These are phyloP conservation scores for Selene dorsalis DNA, from an alignment of 2,797 vertebrate species.

Conservation along the genomic window DNA sequence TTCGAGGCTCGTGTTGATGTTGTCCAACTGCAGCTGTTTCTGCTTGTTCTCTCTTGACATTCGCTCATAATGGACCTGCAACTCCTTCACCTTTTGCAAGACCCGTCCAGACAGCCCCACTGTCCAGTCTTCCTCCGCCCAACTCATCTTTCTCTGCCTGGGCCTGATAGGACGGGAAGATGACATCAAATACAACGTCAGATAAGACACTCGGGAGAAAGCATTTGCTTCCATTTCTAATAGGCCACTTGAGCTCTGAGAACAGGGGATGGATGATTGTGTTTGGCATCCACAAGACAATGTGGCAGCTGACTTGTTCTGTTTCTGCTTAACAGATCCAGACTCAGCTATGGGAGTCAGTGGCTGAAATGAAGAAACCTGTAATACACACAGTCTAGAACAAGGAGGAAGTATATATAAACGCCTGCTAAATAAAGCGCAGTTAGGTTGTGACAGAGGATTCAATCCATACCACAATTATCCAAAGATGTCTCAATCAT, in stretches of 20 bases:
- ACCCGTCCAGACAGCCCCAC: conserved; percentile 83
- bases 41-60: conserved; percentile 85
- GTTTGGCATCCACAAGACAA: conserved; percentile 20
- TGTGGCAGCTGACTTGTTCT: conserved; percentile 27
- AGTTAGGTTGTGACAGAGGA: conserved; percentile 38
- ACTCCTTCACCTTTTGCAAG: conserved; percentile 84
- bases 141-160: conserved; percentile 81
- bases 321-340: conserved; percentile 32
- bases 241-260: neutral
- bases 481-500: conserved; percentile 50
- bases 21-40: conserved; percentile 87
- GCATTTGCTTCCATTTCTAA: neutral
- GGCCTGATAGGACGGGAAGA: conserved; percentile 31
- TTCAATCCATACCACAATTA: conserved; percentile 19
- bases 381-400: conserved; percentile 33
- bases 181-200: neutral
- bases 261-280: neutral
- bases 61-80: conserved; percentile 83
- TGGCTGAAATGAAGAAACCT: conserved; percentile 11
- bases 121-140: conserved; percentile 88
- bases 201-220: neutral
- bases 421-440: conserved; percentile 26
- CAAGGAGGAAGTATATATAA: conserved; percentile 28
- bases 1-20: conserved; percentile 79
- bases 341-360: conserved; percentile 41